Evolutionary conservation across 2,888 invertebrate genomes (phyloP).

Genomic region (Erebia ligea): DNA sequence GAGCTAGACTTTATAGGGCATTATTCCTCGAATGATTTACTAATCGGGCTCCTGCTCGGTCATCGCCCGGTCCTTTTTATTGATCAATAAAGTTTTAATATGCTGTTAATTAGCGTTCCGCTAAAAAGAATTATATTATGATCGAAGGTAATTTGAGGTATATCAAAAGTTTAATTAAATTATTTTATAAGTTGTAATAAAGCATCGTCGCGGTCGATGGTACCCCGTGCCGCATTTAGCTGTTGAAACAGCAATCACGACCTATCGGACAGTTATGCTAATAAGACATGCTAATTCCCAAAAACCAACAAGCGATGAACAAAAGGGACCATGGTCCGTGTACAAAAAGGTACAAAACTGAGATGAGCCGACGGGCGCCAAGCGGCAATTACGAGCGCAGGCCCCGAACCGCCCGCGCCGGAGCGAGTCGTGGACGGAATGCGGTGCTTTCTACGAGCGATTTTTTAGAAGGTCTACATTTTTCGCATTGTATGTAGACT

Average conservation of each 20-base stretch:
- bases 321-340: constrained; percentile 61
- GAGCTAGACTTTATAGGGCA: constrained; percentile 37
- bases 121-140: constrained; percentile 4
- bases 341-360: constrained; percentile 68
- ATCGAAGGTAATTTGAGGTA: not conserved
- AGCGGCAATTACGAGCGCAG: constrained; percentile 70
- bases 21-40: constrained; percentile 36
- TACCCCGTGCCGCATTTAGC: constrained; percentile 44
- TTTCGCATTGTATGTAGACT: constrained; percentile 50
- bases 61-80: constrained; percentile 18
- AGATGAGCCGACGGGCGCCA: constrained; percentile 76
- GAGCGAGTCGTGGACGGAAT: constrained; percentile 46
- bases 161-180: not conserved
- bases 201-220: not conserved
- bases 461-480: constrained; percentile 59
- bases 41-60: constrained; percentile 13
- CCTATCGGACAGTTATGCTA: constrained; percentile 80
- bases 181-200: constrained; percentile 7
- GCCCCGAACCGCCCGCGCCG: constrained; percentile 50
- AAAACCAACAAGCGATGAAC: constrained; percentile 78
- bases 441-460: constrained; percentile 54
- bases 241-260: constrained; percentile 75
- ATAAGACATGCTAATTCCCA: constrained; percentile 82
- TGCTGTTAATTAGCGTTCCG: constrained; percentile 18
- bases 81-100: constrained; percentile 24